Evolutionary conservation across 2,113 vertebrate species (phyloP), one percentile per base, ranked within the genome.

Genomic region (Platysternon megacephalum): DNA sequence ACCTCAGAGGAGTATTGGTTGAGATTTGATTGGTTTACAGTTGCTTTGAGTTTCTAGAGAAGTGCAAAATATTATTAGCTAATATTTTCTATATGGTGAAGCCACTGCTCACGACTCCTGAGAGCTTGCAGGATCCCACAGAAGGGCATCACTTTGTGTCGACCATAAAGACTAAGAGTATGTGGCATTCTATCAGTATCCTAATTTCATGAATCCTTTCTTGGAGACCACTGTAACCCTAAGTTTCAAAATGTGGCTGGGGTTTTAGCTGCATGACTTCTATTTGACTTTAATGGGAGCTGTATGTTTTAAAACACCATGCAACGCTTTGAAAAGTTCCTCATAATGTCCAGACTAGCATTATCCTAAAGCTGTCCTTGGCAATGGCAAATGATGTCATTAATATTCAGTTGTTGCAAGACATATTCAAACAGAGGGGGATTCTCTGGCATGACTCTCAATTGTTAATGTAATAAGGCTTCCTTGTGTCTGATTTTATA

Each of bases 381-480:
- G 49, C 85, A 93, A 92, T 94, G 85, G 89, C 82, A 96, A 95
- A 97, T 95, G 74, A 91, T 92, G 84, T 82, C 92, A 95, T 97
- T 96, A 97, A 97, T 97, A 97, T 96, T 96, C 94, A 93, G 74
- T 51, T 94, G 79, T 94, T 96, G 72, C 92, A 76, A 94, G 88
- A 91, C 87, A 87, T 83, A 97, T 96, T 97, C 95, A 91, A 96
- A 93, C 42, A 87, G 61, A 52, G 78, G 6, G 51, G 42, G 28
- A 5, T 88, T 93, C 96, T 87, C 84, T 88, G 82, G 42, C 84
- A 29, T 85, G 39, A 79, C 76, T 96, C 84, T 94, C 92, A 74
- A 76, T 92, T 85, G 93, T 97, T 98, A 96, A 97, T 96, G 95
- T 97, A 97, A 96, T 97, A 97, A 97, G 97, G 93, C 87, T 91